These are phyloP conservation scores for Silurus lanzhouensis DNA, from an alignment of 2,797 vertebrate genomes.

Conservation along the genomic window DNA sequence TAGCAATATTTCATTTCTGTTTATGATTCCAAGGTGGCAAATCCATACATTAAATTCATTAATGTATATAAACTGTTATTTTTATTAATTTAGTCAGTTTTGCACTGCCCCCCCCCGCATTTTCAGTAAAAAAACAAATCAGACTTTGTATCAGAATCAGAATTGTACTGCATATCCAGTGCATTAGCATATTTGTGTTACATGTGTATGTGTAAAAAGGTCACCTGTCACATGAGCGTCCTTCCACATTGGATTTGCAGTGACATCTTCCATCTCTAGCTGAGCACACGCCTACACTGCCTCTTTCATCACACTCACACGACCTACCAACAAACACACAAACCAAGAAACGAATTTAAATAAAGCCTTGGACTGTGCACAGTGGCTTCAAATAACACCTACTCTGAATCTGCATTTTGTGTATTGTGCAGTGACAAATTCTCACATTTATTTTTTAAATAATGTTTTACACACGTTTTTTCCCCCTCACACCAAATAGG, in stretches of 20 bases:
- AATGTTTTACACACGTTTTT: neutral
- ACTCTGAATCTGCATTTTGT: neutral
- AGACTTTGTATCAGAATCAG: neutral
- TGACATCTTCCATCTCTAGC: conserved; percentile 79
- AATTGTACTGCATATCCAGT: neutral
- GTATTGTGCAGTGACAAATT: neutral
- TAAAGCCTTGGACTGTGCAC: neutral
- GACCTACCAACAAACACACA: conserved; percentile 67
- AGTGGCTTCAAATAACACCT: no score
- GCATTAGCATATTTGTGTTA: neutral
- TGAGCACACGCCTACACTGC: conserved; percentile 81
- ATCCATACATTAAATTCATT: no score
- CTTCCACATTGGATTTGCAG: conserved; percentile 87
- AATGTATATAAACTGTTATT: no score
- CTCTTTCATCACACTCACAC: conserved; percentile 78
- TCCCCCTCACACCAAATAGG: neutral
- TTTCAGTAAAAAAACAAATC: neutral
- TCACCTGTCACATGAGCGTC: conserved; percentile 85
- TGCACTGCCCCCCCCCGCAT: no score
- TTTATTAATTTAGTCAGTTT: no score
- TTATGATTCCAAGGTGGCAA: no score
- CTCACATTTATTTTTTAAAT: neutral
- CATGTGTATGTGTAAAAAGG: neutral
- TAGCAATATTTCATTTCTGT: no score
- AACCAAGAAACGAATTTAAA: neutral